Base-by-base conservation (phyloP, 2,888 invertebrate species). In the Rotaria macrura region DNA sequence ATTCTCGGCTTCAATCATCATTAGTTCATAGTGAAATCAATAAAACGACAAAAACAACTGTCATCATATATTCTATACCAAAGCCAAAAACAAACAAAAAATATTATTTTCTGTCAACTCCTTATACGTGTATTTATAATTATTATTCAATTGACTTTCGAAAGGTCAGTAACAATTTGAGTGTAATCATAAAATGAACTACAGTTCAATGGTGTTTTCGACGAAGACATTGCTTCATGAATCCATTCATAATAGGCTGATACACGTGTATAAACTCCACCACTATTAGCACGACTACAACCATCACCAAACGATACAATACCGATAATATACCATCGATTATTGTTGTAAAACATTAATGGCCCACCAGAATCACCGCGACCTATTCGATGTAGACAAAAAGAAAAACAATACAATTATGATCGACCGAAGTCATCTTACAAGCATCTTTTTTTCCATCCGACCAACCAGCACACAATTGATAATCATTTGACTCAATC, bases 361-460 rank as follows among this genome's bases (percentile, higher is more conserved):
- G 86, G 86, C 20, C 86, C 86, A 47, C 86, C 86, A 20, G 84
- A 84, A 40, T 86, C 86, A 12, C 86, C 86, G 20, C 79, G 65
- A 65, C 65, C 65, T 65, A 34, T 34, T 34, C 4, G 7, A 65
- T 17, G 9, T 34, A 9, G 7, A 65, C 20, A 65, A 20, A 34
- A 34, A 65, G 34, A 65, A 34, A 65, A 20, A 38, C 1, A 65
- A 65, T 29, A 17, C 20, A 34, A 38, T 65, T 14, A 12, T 17
- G 1, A 29, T 14, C 4, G 34, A 65, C 7, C 0, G 12, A 29
- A 14, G 9, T 47, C 47, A 65, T 74, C 49, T 84, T 57, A 74
- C 83, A 74, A 43, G 84, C 84, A 84, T 84, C 84, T 65, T 79
- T 86, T 74, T 55, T 47, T 40, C 86, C 86, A 79, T 84, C 84